phyloP scores from a whole-genome alignment of 2,888 invertebrate species.

The Cynaeus angustus region DNA sequence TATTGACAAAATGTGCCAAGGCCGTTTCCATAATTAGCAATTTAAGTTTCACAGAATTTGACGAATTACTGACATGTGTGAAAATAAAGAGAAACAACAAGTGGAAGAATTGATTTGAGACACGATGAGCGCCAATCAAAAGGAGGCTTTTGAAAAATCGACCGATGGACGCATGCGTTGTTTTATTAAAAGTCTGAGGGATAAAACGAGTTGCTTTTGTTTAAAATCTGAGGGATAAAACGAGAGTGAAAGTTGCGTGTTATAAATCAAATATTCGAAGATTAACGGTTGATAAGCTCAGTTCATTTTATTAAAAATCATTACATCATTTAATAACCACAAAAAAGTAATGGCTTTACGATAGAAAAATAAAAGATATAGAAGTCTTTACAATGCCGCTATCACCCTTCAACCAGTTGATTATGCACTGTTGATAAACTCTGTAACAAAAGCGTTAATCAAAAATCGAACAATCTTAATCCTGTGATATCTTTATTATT shows the following conservation, averaged over 20 bases:
- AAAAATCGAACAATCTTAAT: not conserved
- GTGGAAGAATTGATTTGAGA: not conserved
- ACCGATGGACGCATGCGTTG: not conserved
- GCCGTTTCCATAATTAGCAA: not conserved
- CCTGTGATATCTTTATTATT: not conserved
- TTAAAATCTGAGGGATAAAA: no score
- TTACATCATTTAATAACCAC: not conserved
- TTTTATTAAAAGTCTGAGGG: not conserved
- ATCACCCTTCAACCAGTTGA: slow-evolving; percentile 69
- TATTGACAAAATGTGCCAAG: slow-evolving; percentile 8
- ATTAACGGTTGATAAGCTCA: no score
- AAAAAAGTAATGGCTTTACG: not conserved
- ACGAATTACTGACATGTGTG: not conserved
- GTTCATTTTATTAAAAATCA: slow-evolving; percentile 2
- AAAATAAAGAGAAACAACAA: not conserved
- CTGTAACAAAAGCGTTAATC: slow-evolving; percentile 68
- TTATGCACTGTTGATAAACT: slow-evolving; percentile 73
- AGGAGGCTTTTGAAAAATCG: not conserved
- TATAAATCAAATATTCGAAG: no score
- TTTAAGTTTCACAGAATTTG: slow-evolving; percentile 1
- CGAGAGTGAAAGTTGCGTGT: no score
- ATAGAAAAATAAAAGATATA: slow-evolving; percentile 28
- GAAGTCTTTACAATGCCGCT: slow-evolving; percentile 15
- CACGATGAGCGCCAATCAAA: not conserved
- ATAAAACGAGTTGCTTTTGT: no score